Conservation (phyloP, 2,797 vertebrate genomes). For the Nothura maculosa region DNA sequence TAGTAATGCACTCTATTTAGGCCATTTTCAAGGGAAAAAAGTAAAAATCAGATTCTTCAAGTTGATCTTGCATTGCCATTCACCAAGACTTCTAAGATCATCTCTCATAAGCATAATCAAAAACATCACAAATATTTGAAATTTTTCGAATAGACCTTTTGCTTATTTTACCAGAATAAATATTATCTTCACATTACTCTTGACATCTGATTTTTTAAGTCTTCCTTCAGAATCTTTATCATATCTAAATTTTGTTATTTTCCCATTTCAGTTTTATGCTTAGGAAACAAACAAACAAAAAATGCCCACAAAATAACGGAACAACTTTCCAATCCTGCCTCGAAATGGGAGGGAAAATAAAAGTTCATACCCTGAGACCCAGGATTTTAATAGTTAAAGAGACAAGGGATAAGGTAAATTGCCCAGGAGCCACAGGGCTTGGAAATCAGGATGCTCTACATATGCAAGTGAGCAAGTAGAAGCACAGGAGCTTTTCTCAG, state of each 20-base stretch:
- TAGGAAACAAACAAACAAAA: neutral
- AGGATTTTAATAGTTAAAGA: neutral
- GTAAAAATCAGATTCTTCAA: neutral
- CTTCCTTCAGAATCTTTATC: neutral
- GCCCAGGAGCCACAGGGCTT: neutral
- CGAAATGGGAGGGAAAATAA: neutral
- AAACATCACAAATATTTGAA: neutral
- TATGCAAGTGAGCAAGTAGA: neutral
- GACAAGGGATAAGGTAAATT: neutral
- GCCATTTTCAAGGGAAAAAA: neutral
- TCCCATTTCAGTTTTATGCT: neutral
- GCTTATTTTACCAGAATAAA: neutral
- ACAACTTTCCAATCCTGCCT: neutral
- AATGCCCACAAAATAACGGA: neutral
- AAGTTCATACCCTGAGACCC: neutral
- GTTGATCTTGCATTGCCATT: neutral
- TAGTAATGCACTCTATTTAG: neutral
- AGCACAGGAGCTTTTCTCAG: neutral
- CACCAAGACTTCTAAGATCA: neutral
- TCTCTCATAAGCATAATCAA: neutral
- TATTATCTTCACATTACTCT: neutral
- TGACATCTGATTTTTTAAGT: neutral
- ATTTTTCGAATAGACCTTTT: neutral
- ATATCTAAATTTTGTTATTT: neutral
- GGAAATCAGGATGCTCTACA: neutral